phyloP scores from a whole-genome alignment of 1,140 invertebrate genomes.

The Trichonephila clavata region DNA sequence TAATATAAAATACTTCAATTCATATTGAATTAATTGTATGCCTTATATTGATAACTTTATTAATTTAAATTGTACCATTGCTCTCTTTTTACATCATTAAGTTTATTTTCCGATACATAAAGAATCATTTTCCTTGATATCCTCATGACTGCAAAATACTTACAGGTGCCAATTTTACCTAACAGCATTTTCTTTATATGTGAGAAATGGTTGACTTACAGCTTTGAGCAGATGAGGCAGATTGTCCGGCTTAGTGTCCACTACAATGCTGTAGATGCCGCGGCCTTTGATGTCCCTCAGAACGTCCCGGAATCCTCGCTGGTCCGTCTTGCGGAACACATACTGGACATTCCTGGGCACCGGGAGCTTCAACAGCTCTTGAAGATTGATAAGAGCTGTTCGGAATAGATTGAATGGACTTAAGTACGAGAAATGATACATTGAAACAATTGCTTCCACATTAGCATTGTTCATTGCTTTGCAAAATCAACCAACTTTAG shows the following conservation, averaged over 20 bases:
- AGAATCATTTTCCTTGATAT: no score
- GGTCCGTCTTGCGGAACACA: slow-evolving; percentile 90
- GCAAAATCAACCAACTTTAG: no score
- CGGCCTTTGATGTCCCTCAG: slow-evolving; percentile 90
- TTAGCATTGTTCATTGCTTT: background rate
- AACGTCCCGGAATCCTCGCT: slow-evolving; percentile 88
- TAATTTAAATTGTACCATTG: no score
- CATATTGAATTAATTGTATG: no score
- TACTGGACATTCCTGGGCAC: slow-evolving; percentile 85
- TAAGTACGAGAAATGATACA: background rate
- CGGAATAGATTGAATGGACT: background rate
- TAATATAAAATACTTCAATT: no score
- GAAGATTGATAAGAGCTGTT: slow-evolving; percentile 91
- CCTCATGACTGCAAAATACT: no score
- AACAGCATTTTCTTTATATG: no score
- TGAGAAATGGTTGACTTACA: slow-evolving; percentile 84
- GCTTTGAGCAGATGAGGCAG: slow-evolving; percentile 90
- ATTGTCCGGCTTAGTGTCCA: slow-evolving; percentile 89
- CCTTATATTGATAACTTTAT: no score
- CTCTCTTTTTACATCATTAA: background rate
- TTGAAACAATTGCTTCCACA: background rate
- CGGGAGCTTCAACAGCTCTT: slow-evolving; percentile 89
- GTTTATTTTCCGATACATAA: no score
- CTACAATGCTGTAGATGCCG: slow-evolving; percentile 91
- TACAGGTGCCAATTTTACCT: no score